Conservation (phyloP, 2,888 invertebrate species). For the Lysandra bellargus region DNA sequence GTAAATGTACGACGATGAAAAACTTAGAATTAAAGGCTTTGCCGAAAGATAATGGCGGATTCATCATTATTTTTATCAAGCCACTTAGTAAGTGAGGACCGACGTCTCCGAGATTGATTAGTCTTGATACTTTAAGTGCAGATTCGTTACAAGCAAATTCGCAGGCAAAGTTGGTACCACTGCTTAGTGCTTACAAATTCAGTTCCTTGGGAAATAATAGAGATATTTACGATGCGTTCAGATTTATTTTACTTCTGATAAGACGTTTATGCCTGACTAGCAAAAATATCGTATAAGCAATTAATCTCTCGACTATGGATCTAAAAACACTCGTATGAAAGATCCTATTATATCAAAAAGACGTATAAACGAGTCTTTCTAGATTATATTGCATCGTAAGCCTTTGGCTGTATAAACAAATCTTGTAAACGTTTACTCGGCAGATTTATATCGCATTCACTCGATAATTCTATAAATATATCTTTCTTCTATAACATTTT, state of each 20-base stretch:
- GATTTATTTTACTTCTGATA: neutral
- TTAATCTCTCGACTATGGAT: neutral
- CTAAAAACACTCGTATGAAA: neutral
- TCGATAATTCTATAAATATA: no score
- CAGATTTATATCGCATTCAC: no score
- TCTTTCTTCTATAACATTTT: no score
- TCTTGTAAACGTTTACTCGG: neutral
- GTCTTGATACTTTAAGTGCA: slow-evolving; percentile 19
- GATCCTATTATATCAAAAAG: neutral
- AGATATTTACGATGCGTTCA: neutral
- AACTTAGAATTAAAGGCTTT: slow-evolving; percentile 4
- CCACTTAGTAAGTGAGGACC: neutral
- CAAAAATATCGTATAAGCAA: neutral
- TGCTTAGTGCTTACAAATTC: neutral
- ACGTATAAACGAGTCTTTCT: neutral
- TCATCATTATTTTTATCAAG: slow-evolving; percentile 16
- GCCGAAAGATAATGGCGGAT: slow-evolving; percentile 14
- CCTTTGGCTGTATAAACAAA: neutral
- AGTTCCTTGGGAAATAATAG: neutral
- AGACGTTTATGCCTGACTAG: no score
- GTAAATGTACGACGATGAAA: slow-evolving; percentile 13
- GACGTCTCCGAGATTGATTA: slow-evolving; percentile 1
- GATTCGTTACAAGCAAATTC: neutral
- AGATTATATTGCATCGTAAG: neutral
- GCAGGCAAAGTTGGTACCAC: neutral